Percentiles rank a stretch among this genome's conserved stretches.
Conservation (phyloP, 2,113 vertebrate species). For the Glareola pratincola region DNA sequence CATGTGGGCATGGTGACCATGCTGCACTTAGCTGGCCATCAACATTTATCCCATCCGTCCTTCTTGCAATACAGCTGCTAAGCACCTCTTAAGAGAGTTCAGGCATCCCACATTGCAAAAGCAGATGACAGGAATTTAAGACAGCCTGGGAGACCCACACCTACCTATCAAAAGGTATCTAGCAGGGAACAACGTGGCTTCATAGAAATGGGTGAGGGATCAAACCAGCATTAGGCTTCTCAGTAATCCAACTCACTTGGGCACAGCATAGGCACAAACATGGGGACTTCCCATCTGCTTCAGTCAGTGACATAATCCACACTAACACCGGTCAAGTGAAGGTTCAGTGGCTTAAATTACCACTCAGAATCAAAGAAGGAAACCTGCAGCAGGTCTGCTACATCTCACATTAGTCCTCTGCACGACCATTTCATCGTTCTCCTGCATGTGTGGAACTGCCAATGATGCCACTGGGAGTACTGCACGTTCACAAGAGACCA, state of each 20-base stretch:
- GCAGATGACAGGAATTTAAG: not conserved
- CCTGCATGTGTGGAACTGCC: not conserved
- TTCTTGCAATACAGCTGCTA: not conserved
- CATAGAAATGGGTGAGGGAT: not conserved
- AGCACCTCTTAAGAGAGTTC: not conserved
- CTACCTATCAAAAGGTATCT: not conserved
- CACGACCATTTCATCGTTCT: not conserved
- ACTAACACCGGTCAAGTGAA: not conserved
- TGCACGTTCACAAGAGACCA: not conserved
- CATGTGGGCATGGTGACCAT: not conserved
- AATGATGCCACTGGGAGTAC: not conserved
- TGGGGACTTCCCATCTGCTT: not conserved
- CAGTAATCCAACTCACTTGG: accelerated
- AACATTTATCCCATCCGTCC: not conserved
- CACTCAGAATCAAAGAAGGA: not conserved
- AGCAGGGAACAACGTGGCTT: not conserved
- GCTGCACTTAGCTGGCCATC: not conserved
- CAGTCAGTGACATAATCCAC: not conserved
- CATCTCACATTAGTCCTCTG: not conserved
- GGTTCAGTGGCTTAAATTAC: not conserved
- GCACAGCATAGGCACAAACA: not conserved
- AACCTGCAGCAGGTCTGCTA: not conserved
- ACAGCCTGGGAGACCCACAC: not conserved
- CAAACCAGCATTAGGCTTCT: not conserved
- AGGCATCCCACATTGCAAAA: not conserved